A percentile compares a stretch with the other conserved stretches of the same genome.
Evolutionary conservation across 1,140 invertebrate genomes (phyloP).

Genomic region (Dendrolimus kikuchii): DNA sequence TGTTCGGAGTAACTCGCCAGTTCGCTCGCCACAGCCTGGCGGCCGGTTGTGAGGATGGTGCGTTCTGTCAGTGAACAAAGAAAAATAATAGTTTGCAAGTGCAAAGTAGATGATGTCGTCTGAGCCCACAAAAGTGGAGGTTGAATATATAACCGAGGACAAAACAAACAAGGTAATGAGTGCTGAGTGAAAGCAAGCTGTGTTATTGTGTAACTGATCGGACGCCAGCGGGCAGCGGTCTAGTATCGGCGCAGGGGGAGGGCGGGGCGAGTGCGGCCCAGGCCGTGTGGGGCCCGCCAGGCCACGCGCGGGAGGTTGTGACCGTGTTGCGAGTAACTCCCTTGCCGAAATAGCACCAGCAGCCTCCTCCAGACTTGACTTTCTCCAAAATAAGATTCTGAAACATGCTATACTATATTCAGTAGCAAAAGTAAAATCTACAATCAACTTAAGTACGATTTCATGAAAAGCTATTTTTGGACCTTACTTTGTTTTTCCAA

Average conservation of each 20-base stretch:
- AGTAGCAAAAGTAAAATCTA: too few species aligned
- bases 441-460: too few species aligned
- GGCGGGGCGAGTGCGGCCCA: constrained; percentile 66
- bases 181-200: constrained; percentile 39
- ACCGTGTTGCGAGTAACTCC: constrained; percentile 64
- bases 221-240: constrained; percentile 65
- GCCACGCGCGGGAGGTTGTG: constrained; percentile 69
- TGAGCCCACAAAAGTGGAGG: constrained; percentile 62
- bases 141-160: constrained; percentile 68
- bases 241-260: constrained; percentile 67
- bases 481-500: too few species aligned
- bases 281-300: constrained; percentile 65
- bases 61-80: constrained; percentile 58
- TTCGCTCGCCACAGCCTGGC: constrained; percentile 64
- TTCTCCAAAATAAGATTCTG: constrained; percentile 26
- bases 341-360: constrained; percentile 58
- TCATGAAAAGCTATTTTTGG: too few species aligned
- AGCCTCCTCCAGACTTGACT: constrained; percentile 32
- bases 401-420: not conserved
- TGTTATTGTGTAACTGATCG: constrained; percentile 67
- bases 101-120: constrained; percentile 68
- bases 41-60: constrained; percentile 68
- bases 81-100: constrained; percentile 50
- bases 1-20: constrained; percentile 45
- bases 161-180: constrained; percentile 62